Base-by-base conservation (phyloP, 2,888 invertebrate species). In the Oegoconia quadripuncta region DNA sequence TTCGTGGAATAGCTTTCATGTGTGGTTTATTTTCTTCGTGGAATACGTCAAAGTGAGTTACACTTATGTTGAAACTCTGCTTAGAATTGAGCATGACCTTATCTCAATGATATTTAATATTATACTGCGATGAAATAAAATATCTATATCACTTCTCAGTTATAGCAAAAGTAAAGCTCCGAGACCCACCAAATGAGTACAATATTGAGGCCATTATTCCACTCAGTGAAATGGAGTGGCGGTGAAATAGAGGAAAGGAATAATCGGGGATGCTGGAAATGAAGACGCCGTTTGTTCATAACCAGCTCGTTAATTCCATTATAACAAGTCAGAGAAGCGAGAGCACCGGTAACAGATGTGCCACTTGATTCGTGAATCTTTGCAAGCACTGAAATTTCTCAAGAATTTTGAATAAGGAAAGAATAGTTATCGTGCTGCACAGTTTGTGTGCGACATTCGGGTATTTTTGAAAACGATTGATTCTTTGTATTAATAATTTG, bases 301-400 rank as follows among this genome's bases (percentile, higher is more conserved):
- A 86, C 79, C 86, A 84, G 82, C 80, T 79, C 81, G 83, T 86
- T 86, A 83, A 83, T 84, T 84, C 79, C 74, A 80, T 86, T 83
- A 83, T 84, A 74, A 79, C 82, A 79, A 84, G 76, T 78, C 80
- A 74, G 77, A 76, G 71, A 72, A 81, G 80, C 80, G 77, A 67
- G 62, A 64, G 63, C 64, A 65, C 71, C 67, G 75, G 83, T 75
- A 81, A 80, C 84, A 86, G 84, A 86, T 83, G 84, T 74, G 79
- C 74, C 65, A 64, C 74, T 74, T 67, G 61, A 74, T 69, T 73
- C 68, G 65, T 58, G 67, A 74, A 72, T 71, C 72, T 66, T 60
- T 59, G 6, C 17, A 38, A 12, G 12, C 8, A 28, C 16, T 7
- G 26, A 25, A 23, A 15, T 14, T 28, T 4, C 16, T 15, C 29